Base-by-base conservation (phyloP, 2,113 vertebrate species). In the Arenaria interpres region DNA sequence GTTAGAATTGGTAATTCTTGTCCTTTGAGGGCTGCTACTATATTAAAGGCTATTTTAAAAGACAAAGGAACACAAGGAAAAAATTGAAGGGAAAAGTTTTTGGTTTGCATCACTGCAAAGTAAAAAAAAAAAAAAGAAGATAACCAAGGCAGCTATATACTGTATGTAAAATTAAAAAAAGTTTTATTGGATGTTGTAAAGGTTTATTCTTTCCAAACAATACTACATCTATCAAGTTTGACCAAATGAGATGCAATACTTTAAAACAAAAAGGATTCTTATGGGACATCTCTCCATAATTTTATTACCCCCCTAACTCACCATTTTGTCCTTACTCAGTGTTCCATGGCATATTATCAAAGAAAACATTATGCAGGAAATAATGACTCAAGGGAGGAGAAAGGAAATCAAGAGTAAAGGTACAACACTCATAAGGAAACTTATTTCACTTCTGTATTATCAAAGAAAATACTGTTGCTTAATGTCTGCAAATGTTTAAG, bases 371-470 rank as follows among this genome's bases (percentile, higher is more conserved):
- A 88, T 15, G 21, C 35, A 87, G 87, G 83, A 97, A 92, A 88
- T 53, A 89, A 96, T 32, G n/a, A 96, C 87, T 96, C 75, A 56
- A 95, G 75, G 83, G 66, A 22, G 14, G 64, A 87, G 48, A 93
- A 74, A 50, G 39, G 10, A 95, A 94, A 93, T 75, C 12, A 33
- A 66, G 66, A 97, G 74, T 76, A 96, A 96, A 96, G 79, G 51
- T 83, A 72, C 25, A 83, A 69, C 35, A 94, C 79, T 89, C 93
- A 68, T 80, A 93, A 92, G 84, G 41, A 89, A 90, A 67, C n/a
- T 56, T 83, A 68, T 35, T 98, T 94, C 10, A 83, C 54, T 84
- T 84, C 72, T 46, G 6, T 28, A 83, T 77, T 95, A 91, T 87
- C 76, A 63, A 91, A 93, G 88, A 94, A 96, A 96, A 93, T 57